Conservation (phyloP, 1,140 invertebrate genomes). For the Aphelenchoides fujianensis region DNA sequence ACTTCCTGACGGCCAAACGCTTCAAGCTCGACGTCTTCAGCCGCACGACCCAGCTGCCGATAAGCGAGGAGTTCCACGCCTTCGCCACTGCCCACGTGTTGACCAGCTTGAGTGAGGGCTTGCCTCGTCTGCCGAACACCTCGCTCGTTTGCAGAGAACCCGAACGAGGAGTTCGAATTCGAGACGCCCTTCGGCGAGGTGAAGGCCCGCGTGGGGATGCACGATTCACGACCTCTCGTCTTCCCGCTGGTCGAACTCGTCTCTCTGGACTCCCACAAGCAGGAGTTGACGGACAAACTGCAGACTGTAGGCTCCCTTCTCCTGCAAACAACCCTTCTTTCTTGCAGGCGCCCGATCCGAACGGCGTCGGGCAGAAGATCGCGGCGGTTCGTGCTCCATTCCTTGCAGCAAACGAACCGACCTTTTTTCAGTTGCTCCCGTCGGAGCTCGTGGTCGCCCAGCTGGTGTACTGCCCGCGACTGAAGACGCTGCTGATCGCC, state of each 20-base stretch:
- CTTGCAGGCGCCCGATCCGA: too few relatives aligned
- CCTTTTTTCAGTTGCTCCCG: not conserved
- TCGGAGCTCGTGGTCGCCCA: not conserved
- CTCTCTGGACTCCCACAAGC: not conserved
- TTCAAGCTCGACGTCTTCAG: not conserved
- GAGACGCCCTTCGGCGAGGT: not conserved
- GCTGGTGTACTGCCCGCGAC: not conserved
- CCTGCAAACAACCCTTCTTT: too few relatives aligned
- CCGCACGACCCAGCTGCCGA: not conserved
- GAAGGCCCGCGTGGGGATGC: not conserved
- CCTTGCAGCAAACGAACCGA: too few relatives aligned
- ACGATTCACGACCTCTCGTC: not conserved
- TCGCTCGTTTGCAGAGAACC: not conserved
- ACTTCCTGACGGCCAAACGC: not conserved
- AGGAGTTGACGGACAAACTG: conserved; percentile 1
- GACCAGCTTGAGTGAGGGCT: not conserved
- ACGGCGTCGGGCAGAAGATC: not conserved
- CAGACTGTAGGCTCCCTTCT: not conserved
- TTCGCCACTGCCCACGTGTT: not conserved
- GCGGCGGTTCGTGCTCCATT: too few relatives aligned
- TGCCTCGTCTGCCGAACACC: too few relatives aligned
- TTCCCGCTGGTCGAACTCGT: not conserved
- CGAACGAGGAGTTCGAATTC: conserved; percentile 12
- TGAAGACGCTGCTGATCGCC: not conserved
- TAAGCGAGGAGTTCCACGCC: not conserved